Percentiles rank a stretch among this genome's conserved stretches.
phyloP scores from a whole-genome alignment of 2,797 vertebrate genomes.

The Sebastes nivosus region DNA sequence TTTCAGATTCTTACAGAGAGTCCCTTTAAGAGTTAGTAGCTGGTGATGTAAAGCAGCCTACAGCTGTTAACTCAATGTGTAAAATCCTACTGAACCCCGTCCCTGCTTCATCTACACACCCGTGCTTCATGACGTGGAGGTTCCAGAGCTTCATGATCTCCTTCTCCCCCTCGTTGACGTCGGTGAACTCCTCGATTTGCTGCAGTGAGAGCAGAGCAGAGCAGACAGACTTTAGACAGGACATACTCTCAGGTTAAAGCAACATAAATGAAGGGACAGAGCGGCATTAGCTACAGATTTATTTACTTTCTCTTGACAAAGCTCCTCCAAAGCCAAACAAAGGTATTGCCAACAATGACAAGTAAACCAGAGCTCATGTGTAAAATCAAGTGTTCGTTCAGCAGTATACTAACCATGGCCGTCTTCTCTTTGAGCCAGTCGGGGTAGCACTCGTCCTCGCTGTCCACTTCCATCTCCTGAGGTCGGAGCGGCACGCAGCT shows the following conservation, averaged over 20 bases:
- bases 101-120: conserved; percentile 76
- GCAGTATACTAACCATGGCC: conserved; percentile 81
- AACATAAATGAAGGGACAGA: neutral
- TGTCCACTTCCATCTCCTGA: conserved; percentile 98
- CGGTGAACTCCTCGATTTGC: conserved; percentile 99
- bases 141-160: conserved; percentile 99
- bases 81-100: neutral
- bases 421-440: conserved; percentile 98
- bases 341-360: neutral
- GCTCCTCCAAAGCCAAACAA: too few species aligned
- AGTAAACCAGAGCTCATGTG: too few species aligned
- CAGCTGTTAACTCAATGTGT: neutral
- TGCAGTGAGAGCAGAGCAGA: conserved; percentile 58
- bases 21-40: too few species aligned
- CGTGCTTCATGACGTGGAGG: conserved; percentile 97
- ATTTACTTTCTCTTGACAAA: too few species aligned
- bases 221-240: neutral
- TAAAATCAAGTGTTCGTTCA: neutral
- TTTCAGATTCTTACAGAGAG: too few species aligned
- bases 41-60: too few species aligned
- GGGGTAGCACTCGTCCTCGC: conserved; percentile 96
- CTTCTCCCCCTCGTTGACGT: conserved; percentile 98
- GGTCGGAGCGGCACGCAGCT: conserved; percentile 94
- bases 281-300: neutral
- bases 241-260: neutral